phyloP scores from a whole-genome alignment of 2,797 vertebrate species.

The Phataginus tetradactyla region DNA sequence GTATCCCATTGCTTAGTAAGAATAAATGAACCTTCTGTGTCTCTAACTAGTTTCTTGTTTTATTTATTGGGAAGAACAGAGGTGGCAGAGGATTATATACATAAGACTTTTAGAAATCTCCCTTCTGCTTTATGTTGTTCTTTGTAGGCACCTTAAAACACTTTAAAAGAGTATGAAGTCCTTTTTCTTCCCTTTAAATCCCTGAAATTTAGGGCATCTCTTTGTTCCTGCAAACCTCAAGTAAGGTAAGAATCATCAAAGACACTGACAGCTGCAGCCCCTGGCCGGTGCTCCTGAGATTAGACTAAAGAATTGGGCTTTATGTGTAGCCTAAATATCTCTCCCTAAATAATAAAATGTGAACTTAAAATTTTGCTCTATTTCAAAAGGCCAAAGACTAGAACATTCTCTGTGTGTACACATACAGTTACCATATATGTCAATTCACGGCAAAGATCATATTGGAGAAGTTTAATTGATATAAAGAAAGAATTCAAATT shows the following conservation, averaged over 20 bases:
- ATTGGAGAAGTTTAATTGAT: not conserved
- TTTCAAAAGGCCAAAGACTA: not conserved
- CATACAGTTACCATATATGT: not conserved
- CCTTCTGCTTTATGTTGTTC: not conserved
- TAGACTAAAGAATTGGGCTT: not conserved
- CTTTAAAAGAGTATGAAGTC: conserved; percentile 27
- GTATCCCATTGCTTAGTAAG: not conserved
- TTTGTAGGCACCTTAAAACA: conserved; percentile 42
- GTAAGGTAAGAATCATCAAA: conserved; percentile 12
- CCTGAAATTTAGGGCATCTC: not conserved
- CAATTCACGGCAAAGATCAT: not conserved
- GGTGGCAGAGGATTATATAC: not conserved
- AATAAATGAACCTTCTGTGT: not conserved
- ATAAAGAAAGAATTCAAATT: not conserved
- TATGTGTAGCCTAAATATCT: not conserved
- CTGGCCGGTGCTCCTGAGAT: not conserved
- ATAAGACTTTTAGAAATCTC: not conserved
- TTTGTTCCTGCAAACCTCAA: conserved; percentile 41
- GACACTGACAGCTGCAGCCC: not conserved
- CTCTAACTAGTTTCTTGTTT: not conserved
- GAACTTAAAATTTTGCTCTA: not conserved
- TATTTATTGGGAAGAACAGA: conserved; percentile 10
- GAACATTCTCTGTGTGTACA: not conserved
- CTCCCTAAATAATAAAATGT: not conserved
- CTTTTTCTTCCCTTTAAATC: not conserved